These are phyloP conservation scores for Phrynosoma platyrhinos DNA, from an alignment of 2,113 vertebrate species.

Conservation along the genomic window DNA sequence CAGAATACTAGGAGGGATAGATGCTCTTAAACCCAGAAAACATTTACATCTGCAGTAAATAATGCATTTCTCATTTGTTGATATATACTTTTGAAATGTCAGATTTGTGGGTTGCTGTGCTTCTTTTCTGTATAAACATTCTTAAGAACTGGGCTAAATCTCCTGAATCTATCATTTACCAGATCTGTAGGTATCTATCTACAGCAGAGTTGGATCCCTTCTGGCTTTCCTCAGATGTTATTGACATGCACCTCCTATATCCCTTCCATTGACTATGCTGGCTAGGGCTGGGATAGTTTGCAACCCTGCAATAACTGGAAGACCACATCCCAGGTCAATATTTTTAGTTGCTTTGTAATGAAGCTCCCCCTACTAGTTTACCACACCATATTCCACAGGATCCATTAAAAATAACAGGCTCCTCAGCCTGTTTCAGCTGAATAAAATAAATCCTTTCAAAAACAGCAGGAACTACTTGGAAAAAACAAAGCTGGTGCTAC, in stretches of 20 bases:
- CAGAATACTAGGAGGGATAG: constrained; percentile 33
- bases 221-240: neutral
- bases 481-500: neutral
- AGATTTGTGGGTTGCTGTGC: fast-evolving
- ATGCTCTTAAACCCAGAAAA: neutral
- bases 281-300: neutral
- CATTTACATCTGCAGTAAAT: neutral
- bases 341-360: neutral
- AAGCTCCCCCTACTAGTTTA: neutral
- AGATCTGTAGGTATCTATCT: no score
- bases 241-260: neutral
- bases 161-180: neutral
- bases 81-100: neutral
- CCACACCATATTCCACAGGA: neutral
- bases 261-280: neutral
- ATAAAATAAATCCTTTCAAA: neutral
- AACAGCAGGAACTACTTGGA: neutral
- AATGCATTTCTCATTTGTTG: fast-evolving
- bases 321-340: neutral
- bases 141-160: neutral
- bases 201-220: fast-evolving
- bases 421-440: constrained; percentile 7
- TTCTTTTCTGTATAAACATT: neutral
- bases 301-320: neutral
- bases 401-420: fast-evolving